These are phyloP conservation scores for Leucophenga varia DNA, from an alignment of 1,140 invertebrate species.

Conservation along the genomic window DNA sequence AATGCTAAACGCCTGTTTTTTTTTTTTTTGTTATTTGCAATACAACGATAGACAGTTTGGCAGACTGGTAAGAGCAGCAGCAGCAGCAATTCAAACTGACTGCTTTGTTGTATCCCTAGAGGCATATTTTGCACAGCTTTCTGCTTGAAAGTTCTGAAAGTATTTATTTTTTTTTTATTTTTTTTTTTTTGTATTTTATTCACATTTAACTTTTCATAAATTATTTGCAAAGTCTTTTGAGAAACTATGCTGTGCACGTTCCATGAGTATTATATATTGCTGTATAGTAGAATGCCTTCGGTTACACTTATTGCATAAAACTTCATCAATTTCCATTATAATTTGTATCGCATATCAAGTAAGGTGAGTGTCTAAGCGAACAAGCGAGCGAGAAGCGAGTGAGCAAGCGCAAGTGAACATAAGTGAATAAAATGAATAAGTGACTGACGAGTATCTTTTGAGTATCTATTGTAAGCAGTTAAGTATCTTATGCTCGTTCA, in stretches of 20 bases:
- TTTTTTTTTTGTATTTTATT: constrained; percentile 9
- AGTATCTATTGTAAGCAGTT: not conserved
- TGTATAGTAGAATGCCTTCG: constrained; percentile 30
- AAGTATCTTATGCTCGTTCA: constrained; percentile 3
- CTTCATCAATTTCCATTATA: constrained; percentile 24
- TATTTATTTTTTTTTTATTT: not conserved
- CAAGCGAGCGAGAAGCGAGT: not conserved
- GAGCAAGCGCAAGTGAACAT: constrained; percentile 11
- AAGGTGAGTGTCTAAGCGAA: too few species aligned
- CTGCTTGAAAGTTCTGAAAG: too few species aligned
- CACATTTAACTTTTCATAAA: constrained; percentile 33
- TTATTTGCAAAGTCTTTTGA: constrained; percentile 22
- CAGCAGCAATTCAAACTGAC: too few species aligned
- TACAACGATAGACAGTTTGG: too few species aligned
- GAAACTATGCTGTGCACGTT: not conserved
- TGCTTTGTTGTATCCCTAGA: too few species aligned
- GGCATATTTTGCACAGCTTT: too few species aligned
- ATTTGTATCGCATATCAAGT: not conserved
- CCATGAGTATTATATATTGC: constrained; percentile 15
- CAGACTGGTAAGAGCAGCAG: too few species aligned
- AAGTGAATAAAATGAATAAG: constrained; percentile 27
- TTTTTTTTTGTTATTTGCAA: too few species aligned
- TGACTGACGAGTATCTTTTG: constrained; percentile 14
- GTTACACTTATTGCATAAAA: constrained; percentile 50
- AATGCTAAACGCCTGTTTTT: too few species aligned